Percentiles rank a stretch among this genome's conserved stretches.
phyloP scores from a whole-genome alignment of 2,797 vertebrate species.

The Phrynocephalus forsythii region DNA sequence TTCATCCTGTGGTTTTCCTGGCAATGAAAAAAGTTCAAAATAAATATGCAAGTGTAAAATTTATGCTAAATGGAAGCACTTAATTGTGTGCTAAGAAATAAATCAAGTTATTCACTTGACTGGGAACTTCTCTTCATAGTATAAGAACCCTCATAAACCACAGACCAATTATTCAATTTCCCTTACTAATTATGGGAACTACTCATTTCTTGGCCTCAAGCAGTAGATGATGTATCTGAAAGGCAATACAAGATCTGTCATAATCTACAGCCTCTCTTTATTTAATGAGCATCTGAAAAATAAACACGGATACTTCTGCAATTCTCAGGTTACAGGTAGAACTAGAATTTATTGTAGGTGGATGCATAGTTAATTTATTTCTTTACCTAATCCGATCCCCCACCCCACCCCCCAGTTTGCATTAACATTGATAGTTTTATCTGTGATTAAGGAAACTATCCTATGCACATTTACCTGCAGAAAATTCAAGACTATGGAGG shows the following conservation, averaged over 20 bases:
- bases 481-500: not conserved
- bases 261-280: slow-evolving; percentile 64
- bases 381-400: slow-evolving; percentile 20
- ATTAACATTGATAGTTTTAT: not conserved
- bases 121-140: slow-evolving; percentile 67
- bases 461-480: not conserved
- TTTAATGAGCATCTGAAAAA: slow-evolving; percentile 67
- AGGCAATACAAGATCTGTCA: slow-evolving; percentile 68
- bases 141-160: slow-evolving; percentile 63
- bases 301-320: slow-evolving; percentile 70
- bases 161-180: slow-evolving; percentile 77
- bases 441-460: not conserved
- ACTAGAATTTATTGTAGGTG: slow-evolving; percentile 47
- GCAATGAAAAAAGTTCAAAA: slow-evolving; percentile 49
- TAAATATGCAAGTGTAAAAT: slow-evolving; percentile 59
- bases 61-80: slow-evolving; percentile 63
- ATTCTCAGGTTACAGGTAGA: slow-evolving; percentile 54
- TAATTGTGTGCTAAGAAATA: slow-evolving; percentile 68
- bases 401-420: not conserved
- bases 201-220: slow-evolving; percentile 74
- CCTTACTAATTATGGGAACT: slow-evolving; percentile 75
- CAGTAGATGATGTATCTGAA: slow-evolving; percentile 71
- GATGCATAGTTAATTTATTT: not conserved
- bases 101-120: slow-evolving; percentile 71
- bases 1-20: slow-evolving; percentile 40